A percentile compares a stretch with the other conserved stretches of the same genome.
These are phyloP conservation scores for Eupithecia exiguata DNA, from an alignment of 2,888 invertebrate species.

Conservation along the genomic window DNA sequence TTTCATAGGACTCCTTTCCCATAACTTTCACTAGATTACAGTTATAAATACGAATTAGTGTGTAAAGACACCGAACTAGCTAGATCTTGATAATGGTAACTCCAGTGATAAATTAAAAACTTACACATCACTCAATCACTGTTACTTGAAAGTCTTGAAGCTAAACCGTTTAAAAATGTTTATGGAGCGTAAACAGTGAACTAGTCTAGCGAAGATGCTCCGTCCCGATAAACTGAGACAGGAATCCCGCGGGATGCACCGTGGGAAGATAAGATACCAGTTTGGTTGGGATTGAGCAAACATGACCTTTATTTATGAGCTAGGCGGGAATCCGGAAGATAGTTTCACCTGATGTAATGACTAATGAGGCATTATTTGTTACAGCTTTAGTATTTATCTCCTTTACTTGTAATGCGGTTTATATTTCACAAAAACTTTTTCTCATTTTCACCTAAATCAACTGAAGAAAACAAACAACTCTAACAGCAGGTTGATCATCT, in stretches of 20 bases:
- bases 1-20: slow-evolving; percentile 36
- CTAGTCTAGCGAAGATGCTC: slow-evolving; percentile 24
- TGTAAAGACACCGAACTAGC: not conserved
- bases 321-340: not conserved
- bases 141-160: slow-evolving; percentile 18
- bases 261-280: slow-evolving; percentile 38
- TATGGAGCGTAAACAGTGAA: slow-evolving; percentile 35
- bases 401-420: not conserved
- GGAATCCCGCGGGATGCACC: slow-evolving; percentile 35
- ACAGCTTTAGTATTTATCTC: not conserved
- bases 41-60: not conserved
- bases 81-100: not conserved
- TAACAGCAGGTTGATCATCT: not conserved
- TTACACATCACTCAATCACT: slow-evolving; percentile 33
- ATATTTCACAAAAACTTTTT: not conserved
- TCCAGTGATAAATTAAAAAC: slow-evolving; percentile 17
- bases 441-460: not conserved
- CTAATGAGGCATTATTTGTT: not conserved
- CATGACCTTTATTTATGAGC: slow-evolving; percentile 30
- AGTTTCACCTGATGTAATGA: not conserved
- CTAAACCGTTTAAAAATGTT: slow-evolving; percentile 28
- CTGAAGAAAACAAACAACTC: not conserved
- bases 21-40: slow-evolving; percentile 30
- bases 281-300: slow-evolving; percentile 40
- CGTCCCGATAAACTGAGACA: slow-evolving; percentile 36